Evolutionary conservation across 2,888 invertebrate species (phyloP).

Genomic region (Ennomos quercinarius): DNA sequence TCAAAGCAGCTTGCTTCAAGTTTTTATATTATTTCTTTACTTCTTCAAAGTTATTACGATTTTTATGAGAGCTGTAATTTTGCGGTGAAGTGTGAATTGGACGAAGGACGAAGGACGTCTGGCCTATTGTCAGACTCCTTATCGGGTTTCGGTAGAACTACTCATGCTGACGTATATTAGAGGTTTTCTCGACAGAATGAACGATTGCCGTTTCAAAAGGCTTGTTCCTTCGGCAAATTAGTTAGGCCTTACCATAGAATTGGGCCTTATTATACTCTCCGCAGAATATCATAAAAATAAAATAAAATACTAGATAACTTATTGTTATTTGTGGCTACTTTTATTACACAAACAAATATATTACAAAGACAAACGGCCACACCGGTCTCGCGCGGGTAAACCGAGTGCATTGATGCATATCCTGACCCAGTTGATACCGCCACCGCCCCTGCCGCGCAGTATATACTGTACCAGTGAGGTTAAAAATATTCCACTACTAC

Average conservation of each 20-base stretch:
- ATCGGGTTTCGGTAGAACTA: constrained; percentile 14
- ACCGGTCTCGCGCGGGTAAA: constrained; percentile 2
- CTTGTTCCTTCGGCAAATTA: too few species aligned
- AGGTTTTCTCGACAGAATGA: constrained; percentile 5
- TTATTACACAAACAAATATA: neutral
- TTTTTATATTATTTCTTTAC: constrained; percentile 57
- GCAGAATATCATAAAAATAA: too few species aligned
- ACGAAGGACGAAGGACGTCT: constrained; percentile 23
- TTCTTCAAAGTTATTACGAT: constrained; percentile 64
- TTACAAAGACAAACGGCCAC: neutral
- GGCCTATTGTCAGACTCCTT: constrained; percentile 13
- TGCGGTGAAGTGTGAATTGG: constrained; percentile 27
- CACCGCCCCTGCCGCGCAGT: too few species aligned
- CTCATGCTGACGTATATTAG: constrained; percentile 8
- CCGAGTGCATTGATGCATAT: constrained; percentile 15
- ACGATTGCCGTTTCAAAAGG: too few species aligned
- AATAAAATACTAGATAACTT: neutral
- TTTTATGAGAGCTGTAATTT: constrained; percentile 36
- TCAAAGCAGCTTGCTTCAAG: constrained; percentile 60
- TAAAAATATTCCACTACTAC: too few species aligned
- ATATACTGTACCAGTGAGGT: too few species aligned
- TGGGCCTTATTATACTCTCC: too few species aligned
- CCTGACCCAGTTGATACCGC: constrained; percentile 14
- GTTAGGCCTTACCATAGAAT: too few species aligned
- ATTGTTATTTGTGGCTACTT: neutral